Conservation (phyloP, 2,113 vertebrate genomes). For the Vidua macroura region DNA sequence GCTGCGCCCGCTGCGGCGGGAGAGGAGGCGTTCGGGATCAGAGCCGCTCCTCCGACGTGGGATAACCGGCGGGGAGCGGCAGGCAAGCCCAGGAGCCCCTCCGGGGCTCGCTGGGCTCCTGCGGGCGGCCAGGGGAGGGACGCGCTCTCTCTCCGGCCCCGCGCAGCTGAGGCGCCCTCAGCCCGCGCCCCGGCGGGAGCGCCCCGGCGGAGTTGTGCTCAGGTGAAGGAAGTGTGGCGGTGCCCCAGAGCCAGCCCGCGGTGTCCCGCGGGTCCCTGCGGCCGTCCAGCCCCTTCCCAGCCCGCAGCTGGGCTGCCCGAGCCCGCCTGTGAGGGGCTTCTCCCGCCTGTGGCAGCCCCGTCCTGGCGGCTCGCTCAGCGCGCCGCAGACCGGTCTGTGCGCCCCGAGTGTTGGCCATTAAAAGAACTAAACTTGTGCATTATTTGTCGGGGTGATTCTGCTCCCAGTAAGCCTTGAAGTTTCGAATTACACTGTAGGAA, state of each 20-base stretch:
- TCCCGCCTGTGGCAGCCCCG: accelerated
- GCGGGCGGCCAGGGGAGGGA: neutral
- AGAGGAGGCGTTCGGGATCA: neutral
- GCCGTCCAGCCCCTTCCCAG: neutral
- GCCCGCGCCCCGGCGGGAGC: neutral
- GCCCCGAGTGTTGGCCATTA: accelerated
- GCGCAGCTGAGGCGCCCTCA: neutral
- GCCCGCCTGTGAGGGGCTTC: neutral
- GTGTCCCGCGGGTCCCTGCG: accelerated
- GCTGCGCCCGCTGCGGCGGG: neutral
- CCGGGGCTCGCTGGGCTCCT: neutral
- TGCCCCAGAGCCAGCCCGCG: accelerated
- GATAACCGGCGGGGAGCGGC: neutral
- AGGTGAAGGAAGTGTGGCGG: accelerated
- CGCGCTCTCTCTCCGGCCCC: neutral
- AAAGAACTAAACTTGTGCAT: accelerated
- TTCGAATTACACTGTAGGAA: accelerated
- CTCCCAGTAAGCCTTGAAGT: neutral
- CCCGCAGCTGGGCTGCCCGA: neutral
- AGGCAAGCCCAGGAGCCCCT: accelerated
- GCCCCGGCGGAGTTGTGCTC: neutral
- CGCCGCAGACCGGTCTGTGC: accelerated
- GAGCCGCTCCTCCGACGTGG: neutral
- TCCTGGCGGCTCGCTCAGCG: accelerated
- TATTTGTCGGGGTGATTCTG: neutral